Evolutionary conservation across 2,888 invertebrate genomes (phyloP).

Genomic region (Drosophila falleni): DNA sequence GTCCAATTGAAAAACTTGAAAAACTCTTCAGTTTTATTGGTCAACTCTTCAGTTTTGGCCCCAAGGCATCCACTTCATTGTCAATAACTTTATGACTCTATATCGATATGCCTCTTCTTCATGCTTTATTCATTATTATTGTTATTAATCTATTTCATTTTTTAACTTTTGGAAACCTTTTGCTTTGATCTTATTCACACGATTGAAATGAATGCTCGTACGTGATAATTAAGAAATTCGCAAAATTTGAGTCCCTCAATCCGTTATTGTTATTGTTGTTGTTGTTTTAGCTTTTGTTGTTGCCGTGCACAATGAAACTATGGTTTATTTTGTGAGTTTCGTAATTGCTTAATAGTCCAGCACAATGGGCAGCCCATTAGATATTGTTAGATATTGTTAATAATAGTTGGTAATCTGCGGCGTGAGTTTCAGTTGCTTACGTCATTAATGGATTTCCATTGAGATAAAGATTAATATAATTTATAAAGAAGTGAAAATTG

Average conservation of each 20-base stretch:
- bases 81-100: constrained; percentile 6
- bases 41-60: not conserved
- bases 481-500: constrained; percentile 32
- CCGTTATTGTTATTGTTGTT: constrained; percentile 9
- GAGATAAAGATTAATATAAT: not conserved
- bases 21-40: not conserved
- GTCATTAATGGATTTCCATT: constrained; percentile 38
- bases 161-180: constrained; percentile 30
- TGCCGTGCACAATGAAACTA: constrained; percentile 27
- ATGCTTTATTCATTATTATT: constrained; percentile 13
- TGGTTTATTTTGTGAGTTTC: constrained; percentile 48
- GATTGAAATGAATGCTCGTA: constrained; percentile 27
- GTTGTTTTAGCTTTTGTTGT: not conserved
- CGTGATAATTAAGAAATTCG: constrained; percentile 74
- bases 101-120: constrained; percentile 18
- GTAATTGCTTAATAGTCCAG: constrained; percentile 41
- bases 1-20: not conserved
- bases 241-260: constrained; percentile 30
- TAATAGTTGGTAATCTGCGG: constrained; percentile 29
- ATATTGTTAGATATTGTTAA: constrained; percentile 27
- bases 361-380: constrained; percentile 36
- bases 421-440: constrained; percentile 26
- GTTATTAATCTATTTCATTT: constrained; percentile 27
- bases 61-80: not conserved
- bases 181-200: constrained; percentile 39